phyloP scores from a whole-genome alignment of 37 sponge, comb jelly and placozoan species.

The Halisarca cf. caerulea region DNA sequence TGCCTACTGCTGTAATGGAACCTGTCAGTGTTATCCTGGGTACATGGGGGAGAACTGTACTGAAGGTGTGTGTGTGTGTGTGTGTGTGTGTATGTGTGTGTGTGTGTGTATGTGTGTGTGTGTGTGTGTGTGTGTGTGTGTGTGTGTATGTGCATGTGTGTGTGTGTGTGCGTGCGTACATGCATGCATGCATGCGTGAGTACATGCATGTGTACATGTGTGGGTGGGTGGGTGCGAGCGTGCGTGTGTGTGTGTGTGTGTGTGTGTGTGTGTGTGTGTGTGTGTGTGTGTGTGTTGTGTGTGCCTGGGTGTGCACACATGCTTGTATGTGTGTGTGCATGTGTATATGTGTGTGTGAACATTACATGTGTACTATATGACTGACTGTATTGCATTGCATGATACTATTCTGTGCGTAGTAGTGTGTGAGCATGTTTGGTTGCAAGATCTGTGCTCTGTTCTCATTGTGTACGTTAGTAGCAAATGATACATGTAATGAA shows the following conservation, averaged over 20 bases:
- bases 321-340: no score
- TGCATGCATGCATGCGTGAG: slow-evolving; percentile 23
- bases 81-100: neutral
- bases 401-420: no score
- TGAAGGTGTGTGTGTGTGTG: neutral
- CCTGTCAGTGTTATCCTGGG: slow-evolving; percentile 19
- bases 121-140: slow-evolving; percentile 25
- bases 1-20: slow-evolving; percentile 13
- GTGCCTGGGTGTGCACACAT: no score
- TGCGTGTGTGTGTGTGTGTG: slow-evolving; percentile 26
- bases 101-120: slow-evolving; percentile 15
- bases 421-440: no score
- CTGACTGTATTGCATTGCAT: no score
- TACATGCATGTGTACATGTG: slow-evolving; percentile 19
- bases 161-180: slow-evolving; percentile 11
- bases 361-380: no score
- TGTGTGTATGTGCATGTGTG: neutral
- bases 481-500: no score
- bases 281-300: slow-evolving; percentile 10
- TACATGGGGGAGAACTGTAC: slow-evolving; percentile 18
- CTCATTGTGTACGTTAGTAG: no score
- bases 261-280: slow-evolving; percentile 36
- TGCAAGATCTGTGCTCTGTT: no score
- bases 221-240: slow-evolving; percentile 17
- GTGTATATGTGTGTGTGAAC: no score